Percentiles rank a stretch among this genome's conserved stretches.
phyloP scores from a whole-genome alignment of 2,113 vertebrate species.

The Elephantulus edwardii region DNA sequence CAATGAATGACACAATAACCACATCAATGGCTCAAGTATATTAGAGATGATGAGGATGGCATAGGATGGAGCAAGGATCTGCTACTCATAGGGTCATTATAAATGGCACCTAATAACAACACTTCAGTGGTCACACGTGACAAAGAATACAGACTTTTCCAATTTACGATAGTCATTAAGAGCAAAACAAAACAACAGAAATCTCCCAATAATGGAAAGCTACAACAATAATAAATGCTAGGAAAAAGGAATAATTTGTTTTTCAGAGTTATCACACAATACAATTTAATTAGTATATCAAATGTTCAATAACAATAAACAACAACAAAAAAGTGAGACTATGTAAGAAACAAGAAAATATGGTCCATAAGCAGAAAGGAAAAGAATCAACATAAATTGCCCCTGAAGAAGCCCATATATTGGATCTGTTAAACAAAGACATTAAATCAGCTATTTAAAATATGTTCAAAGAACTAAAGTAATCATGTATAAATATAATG shows the following conservation, averaged over 20 bases:
- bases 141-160: neutral
- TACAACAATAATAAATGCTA: neutral
- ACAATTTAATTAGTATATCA: neutral
- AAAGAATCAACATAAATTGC: neutral
- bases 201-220: neutral
- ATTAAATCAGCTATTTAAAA: constrained; percentile 7
- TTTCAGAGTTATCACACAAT: neutral
- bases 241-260: neutral
- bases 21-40: too few species aligned
- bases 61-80: too few species aligned
- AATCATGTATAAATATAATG: neutral
- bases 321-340: too few species aligned
- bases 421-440: constrained; percentile 3
- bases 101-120: too few species aligned
- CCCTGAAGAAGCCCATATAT: neutral
- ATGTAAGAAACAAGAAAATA: neutral
- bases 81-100: too few species aligned
- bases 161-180: neutral
- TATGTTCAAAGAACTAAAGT: neutral
- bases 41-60: too few species aligned
- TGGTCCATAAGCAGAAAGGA: neutral
- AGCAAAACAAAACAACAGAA: neutral
- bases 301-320: neutral
- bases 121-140: neutral
- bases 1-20: too few species aligned